A percentile compares a stretch with the other conserved stretches of the same genome.
Conservation (phyloP, 1,140 invertebrate genomes). For the Drosophila burlai region DNA sequence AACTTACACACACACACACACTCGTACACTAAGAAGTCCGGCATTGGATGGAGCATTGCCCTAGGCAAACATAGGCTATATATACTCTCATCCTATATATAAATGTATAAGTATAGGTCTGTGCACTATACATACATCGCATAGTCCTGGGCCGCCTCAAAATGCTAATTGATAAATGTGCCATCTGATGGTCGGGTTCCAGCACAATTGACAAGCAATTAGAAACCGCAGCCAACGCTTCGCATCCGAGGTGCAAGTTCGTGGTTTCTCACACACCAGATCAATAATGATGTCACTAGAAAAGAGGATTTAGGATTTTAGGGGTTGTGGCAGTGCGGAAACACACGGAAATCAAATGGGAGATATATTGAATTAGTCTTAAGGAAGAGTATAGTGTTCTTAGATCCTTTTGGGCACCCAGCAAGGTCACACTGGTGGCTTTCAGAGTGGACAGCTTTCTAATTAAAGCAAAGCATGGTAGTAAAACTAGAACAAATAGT, state of each 20-base stretch:
- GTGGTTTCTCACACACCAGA: constrained; percentile 19
- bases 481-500: no score
- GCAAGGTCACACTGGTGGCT: background rate
- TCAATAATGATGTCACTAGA: constrained; percentile 7
- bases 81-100: background rate
- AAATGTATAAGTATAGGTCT: background rate
- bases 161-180: constrained; percentile 67
- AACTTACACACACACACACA: constrained; percentile 62
- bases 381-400: no score
- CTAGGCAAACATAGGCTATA: constrained; percentile 46
- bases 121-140: background rate
- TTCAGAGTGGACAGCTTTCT: background rate
- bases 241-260: constrained; percentile 15
- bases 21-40: constrained; percentile 42
- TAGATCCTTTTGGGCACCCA: background rate
- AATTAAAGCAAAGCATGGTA: background rate
- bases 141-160: constrained; percentile 15
- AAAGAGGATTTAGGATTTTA: background rate
- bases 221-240: constrained; percentile 54
- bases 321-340: background rate
- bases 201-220: constrained; percentile 71
- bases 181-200: constrained; percentile 30
- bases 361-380: background rate
- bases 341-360: background rate
- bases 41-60: constrained; percentile 32